These are phyloP conservation scores for Sitta europaea DNA, from an alignment of 2,113 vertebrate species.

Conservation along the genomic window DNA sequence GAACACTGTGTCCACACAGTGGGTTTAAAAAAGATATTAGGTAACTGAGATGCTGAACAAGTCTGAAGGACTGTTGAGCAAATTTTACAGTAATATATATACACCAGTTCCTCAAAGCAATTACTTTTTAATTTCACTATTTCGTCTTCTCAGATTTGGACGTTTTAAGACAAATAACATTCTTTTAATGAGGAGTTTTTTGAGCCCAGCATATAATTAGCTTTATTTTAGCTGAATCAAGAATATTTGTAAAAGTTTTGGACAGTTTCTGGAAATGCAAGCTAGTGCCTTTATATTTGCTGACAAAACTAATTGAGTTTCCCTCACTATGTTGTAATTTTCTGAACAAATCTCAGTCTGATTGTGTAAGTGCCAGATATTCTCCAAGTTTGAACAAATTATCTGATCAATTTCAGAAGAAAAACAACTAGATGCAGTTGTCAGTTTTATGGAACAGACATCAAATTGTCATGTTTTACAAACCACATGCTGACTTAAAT, in stretches of 20 bases:
- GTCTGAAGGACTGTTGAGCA: background rate
- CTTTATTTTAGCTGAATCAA: conserved; percentile 24
- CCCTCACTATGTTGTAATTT: background rate
- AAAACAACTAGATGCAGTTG: background rate
- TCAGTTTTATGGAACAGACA: background rate
- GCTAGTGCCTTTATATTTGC: background rate
- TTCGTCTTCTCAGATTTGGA: background rate
- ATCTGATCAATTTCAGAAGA: background rate
- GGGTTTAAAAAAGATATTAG: background rate
- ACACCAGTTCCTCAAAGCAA: background rate
- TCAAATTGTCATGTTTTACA: background rate
- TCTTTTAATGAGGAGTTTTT: background rate
- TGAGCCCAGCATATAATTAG: background rate
- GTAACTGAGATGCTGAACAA: background rate
- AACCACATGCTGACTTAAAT: background rate
- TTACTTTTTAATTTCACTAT: background rate
- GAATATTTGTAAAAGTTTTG: background rate
- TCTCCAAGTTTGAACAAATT: background rate
- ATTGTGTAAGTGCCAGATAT: background rate
- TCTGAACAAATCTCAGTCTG: background rate
- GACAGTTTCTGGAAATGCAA: conserved; percentile 19
- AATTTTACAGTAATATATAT: background rate
- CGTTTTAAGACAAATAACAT: background rate
- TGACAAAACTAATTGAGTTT: conserved; percentile 38
- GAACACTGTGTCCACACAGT: background rate